Base-by-base conservation (phyloP, 2,113 vertebrate species). In the Morone chrysops region DNA sequence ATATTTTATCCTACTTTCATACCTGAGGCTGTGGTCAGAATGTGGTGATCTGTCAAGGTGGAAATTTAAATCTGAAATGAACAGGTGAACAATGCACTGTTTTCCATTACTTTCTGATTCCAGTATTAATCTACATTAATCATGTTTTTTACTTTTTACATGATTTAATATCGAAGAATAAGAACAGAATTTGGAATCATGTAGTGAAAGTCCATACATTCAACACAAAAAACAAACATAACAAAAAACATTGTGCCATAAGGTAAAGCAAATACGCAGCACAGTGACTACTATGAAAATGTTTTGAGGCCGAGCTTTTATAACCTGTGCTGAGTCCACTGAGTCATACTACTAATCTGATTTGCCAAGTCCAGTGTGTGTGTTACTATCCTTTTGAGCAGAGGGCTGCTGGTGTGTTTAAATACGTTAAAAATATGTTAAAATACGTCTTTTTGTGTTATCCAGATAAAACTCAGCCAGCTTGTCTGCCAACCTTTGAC, bases 381-480 rank as follows among this genome's bases (percentile, higher is more conserved):
- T 70, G 4, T 45, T 41, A 16, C 17, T 70, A 8, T 70, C 45
- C n/a, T 48, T 75, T 47, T 45, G 20, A 57, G 9, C 12, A 16
- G 11, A 76, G 1, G 2, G 31, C 22, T 0, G 31, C 63, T 53
- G 53, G 16, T 59, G 14, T 75, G n/a, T 69, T 83, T n/a, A n/a
- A n/a, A n/a, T n/a, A n/a, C n/a, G n/a, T n/a, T n/a, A n/a, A n/a
- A n/a, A n/a, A n/a, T n/a, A n/a, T n/a, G n/a, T n/a, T n/a, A n/a
- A n/a, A n/a, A 70, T 38, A 43, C 70, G 80, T 85, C 0, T 5
- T 65, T 80, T 61, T 86, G 36, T 81, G 8, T 84, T 5, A 86
- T 89, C 4, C 92, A 99, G 97, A 93, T 69, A 87, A 93, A 17
- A 80, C 97, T 31, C 96, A 95, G 69, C 97, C 98, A 3, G 96